These are phyloP conservation scores for Pterocles gutturalis DNA, from an alignment of 2,113 vertebrate genomes.

Conservation along the genomic window DNA sequence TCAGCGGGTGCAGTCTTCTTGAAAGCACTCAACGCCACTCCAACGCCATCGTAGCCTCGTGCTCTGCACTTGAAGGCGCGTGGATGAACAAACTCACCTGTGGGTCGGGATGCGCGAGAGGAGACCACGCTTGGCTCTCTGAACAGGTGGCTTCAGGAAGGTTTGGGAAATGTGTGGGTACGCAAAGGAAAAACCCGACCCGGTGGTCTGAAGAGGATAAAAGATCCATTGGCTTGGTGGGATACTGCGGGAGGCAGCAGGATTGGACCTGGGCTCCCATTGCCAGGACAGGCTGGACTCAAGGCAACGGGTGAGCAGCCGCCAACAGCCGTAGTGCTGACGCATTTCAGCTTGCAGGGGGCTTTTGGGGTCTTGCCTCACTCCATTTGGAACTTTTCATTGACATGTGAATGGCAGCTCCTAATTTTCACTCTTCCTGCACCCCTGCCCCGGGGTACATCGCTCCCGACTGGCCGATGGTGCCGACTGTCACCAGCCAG, in stretches of 20 bases:
- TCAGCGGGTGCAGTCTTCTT: slow-evolving; percentile 36
- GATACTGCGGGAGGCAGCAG: background rate
- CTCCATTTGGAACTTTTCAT: too few relatives aligned
- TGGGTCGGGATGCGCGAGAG: accelerated
- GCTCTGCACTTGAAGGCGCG: background rate
- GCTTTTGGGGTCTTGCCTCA: background rate
- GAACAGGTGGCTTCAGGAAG: accelerated
- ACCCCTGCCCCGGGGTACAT: background rate
- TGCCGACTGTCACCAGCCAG: background rate
- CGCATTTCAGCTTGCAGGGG: accelerated
- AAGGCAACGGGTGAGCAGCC: background rate
- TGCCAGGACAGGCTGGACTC: background rate
- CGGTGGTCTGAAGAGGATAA: background rate
- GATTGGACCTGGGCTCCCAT: background rate
- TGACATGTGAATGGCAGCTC: too few relatives aligned
- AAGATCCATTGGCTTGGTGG: background rate
- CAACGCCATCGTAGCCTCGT: background rate
- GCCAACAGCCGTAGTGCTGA: accelerated
- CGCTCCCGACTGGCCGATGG: background rate
- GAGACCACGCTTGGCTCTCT: accelerated
- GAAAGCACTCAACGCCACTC: background rate
- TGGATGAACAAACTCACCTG: background rate
- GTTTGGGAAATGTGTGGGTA: accelerated
- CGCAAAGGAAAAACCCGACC: background rate
- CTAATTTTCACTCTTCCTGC: too few relatives aligned